phyloP scores from a whole-genome alignment of 2,797 vertebrate genomes.

The Apodemus agrarius region DNA sequence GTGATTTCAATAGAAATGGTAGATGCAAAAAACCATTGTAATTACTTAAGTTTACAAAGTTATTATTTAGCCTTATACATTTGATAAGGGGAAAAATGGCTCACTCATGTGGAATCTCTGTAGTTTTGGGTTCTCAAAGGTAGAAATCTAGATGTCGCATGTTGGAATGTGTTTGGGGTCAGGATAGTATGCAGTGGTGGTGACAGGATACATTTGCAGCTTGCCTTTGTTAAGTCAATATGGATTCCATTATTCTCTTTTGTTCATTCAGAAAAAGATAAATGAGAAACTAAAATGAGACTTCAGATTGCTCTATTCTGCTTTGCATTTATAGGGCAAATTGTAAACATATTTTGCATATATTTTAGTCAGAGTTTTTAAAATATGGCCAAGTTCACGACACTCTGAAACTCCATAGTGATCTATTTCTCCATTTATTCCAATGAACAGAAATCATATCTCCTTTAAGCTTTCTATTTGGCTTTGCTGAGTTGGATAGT shows the following conservation, averaged over 20 bases:
- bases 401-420: background rate
- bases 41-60: background rate
- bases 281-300: slow-evolving; percentile 43
- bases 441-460: background rate
- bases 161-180: background rate
- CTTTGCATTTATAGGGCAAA: slow-evolving; percentile 43
- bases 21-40: background rate
- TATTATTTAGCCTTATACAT: background rate
- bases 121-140: background rate
- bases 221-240: background rate
- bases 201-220: background rate
- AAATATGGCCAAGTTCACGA: slow-evolving; percentile 55
- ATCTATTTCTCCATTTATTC: background rate
- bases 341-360: slow-evolving; percentile 40
- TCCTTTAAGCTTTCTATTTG: slow-evolving; percentile 22
- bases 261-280: slow-evolving; percentile 15
- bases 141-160: background rate
- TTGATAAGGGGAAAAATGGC: background rate
- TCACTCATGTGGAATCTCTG: background rate
- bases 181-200: background rate
- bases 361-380: background rate
- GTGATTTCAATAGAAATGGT: background rate
- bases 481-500: background rate
- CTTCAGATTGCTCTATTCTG: slow-evolving; percentile 41
- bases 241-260: background rate